phyloP scores from a whole-genome alignment of 2,113 vertebrate species.

The Prunella himalayana region DNA sequence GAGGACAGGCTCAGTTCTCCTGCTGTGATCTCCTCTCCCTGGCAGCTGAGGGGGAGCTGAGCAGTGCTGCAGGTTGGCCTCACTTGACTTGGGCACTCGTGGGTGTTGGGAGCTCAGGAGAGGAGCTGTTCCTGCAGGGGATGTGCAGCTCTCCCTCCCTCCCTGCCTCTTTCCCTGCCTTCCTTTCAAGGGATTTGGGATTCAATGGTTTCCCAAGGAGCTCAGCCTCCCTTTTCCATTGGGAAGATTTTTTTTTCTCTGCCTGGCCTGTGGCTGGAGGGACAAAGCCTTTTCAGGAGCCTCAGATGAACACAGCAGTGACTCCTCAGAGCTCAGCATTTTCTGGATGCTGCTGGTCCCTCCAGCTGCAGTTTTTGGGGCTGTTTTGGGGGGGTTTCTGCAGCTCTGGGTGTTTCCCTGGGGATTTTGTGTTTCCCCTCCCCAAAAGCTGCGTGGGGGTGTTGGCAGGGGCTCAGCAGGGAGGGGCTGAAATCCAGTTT shows the following conservation, averaged over 20 bases:
- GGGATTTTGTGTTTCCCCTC: not conserved
- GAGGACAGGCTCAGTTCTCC: not conserved
- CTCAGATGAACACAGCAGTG: too few species aligned
- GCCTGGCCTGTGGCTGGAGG: not conserved
- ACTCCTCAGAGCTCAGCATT: not conserved
- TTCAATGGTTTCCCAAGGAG: not conserved
- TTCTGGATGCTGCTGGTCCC: not conserved
- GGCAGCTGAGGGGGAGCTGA: not conserved
- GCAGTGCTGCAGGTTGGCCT: not conserved
- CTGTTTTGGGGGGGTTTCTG: not conserved
- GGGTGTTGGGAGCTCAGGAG: not conserved
- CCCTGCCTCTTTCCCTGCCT: not conserved
- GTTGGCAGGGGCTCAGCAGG: not conserved
- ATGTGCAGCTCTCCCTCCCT: not conserved
- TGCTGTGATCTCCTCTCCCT: not conserved
- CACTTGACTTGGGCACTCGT: not conserved
- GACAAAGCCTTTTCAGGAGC: not conserved
- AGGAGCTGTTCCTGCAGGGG: not conserved
- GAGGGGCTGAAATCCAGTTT: not conserved
- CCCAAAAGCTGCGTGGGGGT: rapidly evolving
- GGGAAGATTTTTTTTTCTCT: not conserved
- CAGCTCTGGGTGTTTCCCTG: rapidly evolving
- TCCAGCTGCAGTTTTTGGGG: not conserved
- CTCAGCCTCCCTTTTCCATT: rapidly evolving
- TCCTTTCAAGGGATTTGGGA: not conserved